phyloP scores from a whole-genome alignment of 2,888 invertebrate genomes.

The Terebella lapidaria region DNA sequence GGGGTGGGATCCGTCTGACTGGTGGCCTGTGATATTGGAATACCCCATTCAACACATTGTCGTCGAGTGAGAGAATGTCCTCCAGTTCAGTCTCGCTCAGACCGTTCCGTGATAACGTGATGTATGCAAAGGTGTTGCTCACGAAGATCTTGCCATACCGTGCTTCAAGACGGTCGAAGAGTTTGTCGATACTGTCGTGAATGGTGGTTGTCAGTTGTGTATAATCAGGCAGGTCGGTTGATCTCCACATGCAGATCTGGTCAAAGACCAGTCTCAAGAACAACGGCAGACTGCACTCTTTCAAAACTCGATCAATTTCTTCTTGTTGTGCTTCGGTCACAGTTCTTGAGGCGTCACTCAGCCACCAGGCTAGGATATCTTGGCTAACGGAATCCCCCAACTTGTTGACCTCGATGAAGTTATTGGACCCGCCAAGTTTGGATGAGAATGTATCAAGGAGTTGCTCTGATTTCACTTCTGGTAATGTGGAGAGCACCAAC shows the following conservation, averaged over 20 bases:
- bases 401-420: constrained; percentile 1
- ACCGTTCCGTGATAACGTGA: constrained; percentile 18
- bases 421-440: not conserved
- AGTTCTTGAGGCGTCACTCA: not conserved
- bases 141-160: constrained; percentile 19
- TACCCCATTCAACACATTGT: constrained; percentile 4
- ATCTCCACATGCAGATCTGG: constrained; percentile 15
- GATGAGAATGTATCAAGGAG: not conserved
- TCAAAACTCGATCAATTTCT: constrained; percentile 8
- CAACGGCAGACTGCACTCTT: constrained; percentile 20
- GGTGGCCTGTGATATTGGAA: constrained; percentile 7
- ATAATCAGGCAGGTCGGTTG: not conserved
- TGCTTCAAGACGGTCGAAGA: constrained; percentile 18
- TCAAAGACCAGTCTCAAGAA: constrained; percentile 19
- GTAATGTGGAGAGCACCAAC: constrained; percentile 4
- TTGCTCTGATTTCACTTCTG: not conserved
- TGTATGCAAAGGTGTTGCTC: constrained; percentile 14
- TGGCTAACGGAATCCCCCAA: not conserved
- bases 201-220: constrained; percentile 5
- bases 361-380: not conserved
- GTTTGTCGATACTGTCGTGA: constrained; percentile 10
- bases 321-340: not conserved
- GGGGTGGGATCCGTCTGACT: constrained; percentile 9
- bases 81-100: constrained; percentile 18
- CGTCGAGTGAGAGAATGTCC: constrained; percentile 9